Base-by-base conservation (phyloP, 2,797 vertebrate genomes). In the Taenioides sp. region DNA sequence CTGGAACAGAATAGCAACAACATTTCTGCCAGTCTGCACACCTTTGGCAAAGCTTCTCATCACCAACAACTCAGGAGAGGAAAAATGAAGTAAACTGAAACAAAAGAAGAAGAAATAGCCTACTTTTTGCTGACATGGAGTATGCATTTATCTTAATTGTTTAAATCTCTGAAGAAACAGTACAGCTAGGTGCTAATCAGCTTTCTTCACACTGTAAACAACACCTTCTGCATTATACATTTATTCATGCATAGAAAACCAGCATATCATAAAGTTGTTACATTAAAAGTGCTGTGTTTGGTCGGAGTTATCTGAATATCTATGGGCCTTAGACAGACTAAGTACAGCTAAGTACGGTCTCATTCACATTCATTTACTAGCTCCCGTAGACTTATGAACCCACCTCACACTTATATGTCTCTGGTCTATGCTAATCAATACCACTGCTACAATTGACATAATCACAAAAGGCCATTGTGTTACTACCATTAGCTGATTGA, bases 401-500 rank as follows among this genome's bases (percentile, higher is more conserved):
- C 61, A 22, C 34, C 61, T 62, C 60, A 62, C 60, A 62, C 60
- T 62, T 62, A 14, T 18, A 60, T 28, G 60, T 62, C 60, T 62
- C 18, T 62, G 28, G 60, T 31, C 60, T 63, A 43, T 63, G 61
- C 61, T 63, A 63, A 63, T 63, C 61, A 63, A 63, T 63, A 63
- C 34, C 2, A n/a, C 61, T 40, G 34, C 34, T 40, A 37, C 34
- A 63, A 40, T 63, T 40, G 31, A 43, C 40, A 63, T 63, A 63
- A 40, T 63, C 61, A 63, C 61, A 63, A 63, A 63, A 63, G 34
- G 61, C 61, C 61, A 43, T 63, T 63, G 61, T 63, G 61, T 63
- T 40, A 49, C 34, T 43, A 63, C 61, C 61, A 67, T 67, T 52
- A 66, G 25, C 65, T 83, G 70, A 73, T 75, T 73, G 69, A 79